Base-by-base conservation (phyloP, 2,797 vertebrate species). In the Picus viridis region DNA sequence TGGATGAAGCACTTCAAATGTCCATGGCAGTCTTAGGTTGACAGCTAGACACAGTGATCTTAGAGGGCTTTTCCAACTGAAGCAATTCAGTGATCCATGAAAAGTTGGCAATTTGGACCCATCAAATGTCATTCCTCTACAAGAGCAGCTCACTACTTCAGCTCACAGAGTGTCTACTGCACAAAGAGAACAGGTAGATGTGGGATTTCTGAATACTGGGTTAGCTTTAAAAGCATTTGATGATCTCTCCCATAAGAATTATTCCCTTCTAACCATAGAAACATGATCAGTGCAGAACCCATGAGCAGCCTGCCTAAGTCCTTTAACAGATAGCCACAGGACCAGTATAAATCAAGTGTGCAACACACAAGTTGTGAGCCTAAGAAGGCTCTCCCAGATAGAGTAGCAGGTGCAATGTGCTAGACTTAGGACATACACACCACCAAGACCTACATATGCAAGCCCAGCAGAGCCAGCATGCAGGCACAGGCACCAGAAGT, bases 21-120 rank as follows among this genome's bases (percentile, higher is more conserved):
- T 51, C 49, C 49, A 51, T 14, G 12, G 49, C 12, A 23, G 49
- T 51, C 23, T 51, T 51, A 13, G 23, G 49, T 23, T 24, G 12
- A 51, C 49, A 51, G 12, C 23, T 51, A 23, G 49, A 51, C 49
- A 24, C 49, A 51, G 49, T 24, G 49, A 24, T 51, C 12, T 51
- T 51, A 12, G 23, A 14, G 49, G 49, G 13, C 49, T 51, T 51
- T 24, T 24, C 49, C 49, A 51, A 51, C 11, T 51, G 23, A 51
- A 51, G 13, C 22, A 51, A 51, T 51, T 51, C 22, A 7, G 24
- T 18, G 17, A 13, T 51, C 47, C 12, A 49, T 49, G 72, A 74
- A 36, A 32, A 61, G 34, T 1, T 0, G 0, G 27, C 20, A 16
- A 9, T 49, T n/a, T n/a, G 27, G 8, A 34, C 8, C 3, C 26